A percentile compares a stretch with the other conserved stretches of the same genome.
These are phyloP conservation scores for Ganaspis sp. DNA, from an alignment of 1,140 invertebrate genomes.

Conservation along the genomic window DNA sequence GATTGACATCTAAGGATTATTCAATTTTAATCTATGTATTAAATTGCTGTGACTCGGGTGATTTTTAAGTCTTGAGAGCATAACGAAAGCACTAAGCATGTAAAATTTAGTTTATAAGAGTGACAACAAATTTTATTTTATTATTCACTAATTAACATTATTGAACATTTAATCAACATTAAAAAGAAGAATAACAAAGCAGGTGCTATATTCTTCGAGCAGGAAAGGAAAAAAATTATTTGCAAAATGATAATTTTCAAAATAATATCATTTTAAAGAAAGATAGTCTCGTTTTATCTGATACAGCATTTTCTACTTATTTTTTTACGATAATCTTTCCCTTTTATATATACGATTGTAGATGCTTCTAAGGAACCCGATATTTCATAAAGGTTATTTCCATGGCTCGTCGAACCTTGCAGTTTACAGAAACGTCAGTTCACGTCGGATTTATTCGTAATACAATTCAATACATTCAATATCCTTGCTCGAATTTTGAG, in stretches of 20 bases:
- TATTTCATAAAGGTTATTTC: neutral
- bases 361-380: neutral
- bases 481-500: neutral
- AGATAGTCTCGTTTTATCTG: neutral
- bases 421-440: constrained; percentile 4
- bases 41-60: neutral
- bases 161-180: too few relatives aligned
- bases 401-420: neutral
- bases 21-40: neutral
- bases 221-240: neutral
- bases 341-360: neutral
- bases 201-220: neutral
- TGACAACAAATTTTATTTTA: neutral
- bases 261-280: neutral
- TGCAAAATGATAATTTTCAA: too few relatives aligned
- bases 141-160: too few relatives aligned
- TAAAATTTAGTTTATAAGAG: neutral
- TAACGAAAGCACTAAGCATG: neutral
- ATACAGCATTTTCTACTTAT: neutral
- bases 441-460: neutral
- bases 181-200: neutral
- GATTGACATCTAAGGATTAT: neutral
- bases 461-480: neutral
- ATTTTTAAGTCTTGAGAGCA: neutral
- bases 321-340: constrained; percentile 4